These are phyloP conservation scores for Fopius arisanus DNA, from an alignment of 1,140 invertebrate species.

Conservation along the genomic window DNA sequence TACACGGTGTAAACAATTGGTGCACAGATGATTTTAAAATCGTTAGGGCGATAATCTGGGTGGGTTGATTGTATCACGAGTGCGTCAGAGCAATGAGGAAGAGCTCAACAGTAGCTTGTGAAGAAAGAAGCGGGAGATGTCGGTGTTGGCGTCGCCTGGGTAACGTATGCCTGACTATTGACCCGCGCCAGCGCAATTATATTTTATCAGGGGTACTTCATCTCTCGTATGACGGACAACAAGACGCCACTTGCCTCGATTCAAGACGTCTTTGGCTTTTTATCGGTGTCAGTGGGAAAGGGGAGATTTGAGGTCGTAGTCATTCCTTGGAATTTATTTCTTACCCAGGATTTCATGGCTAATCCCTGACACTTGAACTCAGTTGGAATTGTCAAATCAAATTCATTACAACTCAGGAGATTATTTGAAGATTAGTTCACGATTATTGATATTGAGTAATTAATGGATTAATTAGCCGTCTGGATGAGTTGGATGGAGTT, in stretches of 20 bases:
- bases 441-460: no score
- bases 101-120: neutral
- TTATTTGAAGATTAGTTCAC: no score
- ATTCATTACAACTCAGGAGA: no score
- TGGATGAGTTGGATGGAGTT: no score
- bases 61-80: neutral
- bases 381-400: no score
- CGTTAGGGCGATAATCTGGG: neutral
- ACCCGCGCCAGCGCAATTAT: conserved; percentile 60
- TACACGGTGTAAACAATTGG: neutral
- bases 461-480: no score
- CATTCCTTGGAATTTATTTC: no score
- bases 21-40: neutral
- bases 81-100: conserved; percentile 1
- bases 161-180: conserved; percentile 58
- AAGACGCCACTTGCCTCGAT: neutral
- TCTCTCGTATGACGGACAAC: neutral
- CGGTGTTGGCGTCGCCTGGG: conserved; percentile 40
- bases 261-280: neutral
- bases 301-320: no score
- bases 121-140: conserved; percentile 17
- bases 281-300: no score
- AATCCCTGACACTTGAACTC: no score
- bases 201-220: conserved; percentile 44
- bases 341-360: no score